Percentiles rank a stretch among this genome's conserved stretches.
Conservation (phyloP, 2,888 invertebrate genomes). For the Pemphredon lugubris region DNA sequence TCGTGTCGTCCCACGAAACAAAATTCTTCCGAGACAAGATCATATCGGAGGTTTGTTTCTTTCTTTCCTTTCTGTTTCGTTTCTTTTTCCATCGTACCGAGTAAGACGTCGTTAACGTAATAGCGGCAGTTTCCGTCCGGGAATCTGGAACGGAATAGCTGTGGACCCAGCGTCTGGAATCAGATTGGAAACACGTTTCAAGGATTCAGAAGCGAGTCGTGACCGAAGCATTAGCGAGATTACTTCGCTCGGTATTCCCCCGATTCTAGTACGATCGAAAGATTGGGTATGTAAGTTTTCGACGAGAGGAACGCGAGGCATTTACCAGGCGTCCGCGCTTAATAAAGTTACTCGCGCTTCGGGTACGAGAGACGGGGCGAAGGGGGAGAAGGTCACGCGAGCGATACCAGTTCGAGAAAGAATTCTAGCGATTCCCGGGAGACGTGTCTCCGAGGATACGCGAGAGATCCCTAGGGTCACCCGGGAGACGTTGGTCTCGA, state of each 20-base stretch:
- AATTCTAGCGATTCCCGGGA: conserved; percentile 4
- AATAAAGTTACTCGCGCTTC: too few relatives aligned
- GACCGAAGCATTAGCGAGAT: conserved; percentile 54
- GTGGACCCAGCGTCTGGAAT: conserved; percentile 36
- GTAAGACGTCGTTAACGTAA: conserved; percentile 48
- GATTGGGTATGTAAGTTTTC: neutral
- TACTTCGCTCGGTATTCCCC: conserved; percentile 29
- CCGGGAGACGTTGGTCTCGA: conserved; percentile 1
- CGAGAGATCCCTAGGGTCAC: neutral
- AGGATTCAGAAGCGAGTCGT: conserved; percentile 53
- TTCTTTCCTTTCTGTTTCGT: too few relatives aligned
- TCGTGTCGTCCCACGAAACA: conserved; percentile 4
- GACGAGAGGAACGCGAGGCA: neutral
- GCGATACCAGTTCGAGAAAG: neutral
- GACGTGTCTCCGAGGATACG: neutral
- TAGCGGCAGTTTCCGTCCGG: conserved; percentile 28
- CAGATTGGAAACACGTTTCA: conserved; percentile 49
- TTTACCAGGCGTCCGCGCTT: neutral
- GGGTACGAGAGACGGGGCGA: neutral
- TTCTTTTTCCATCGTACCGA: conserved; percentile 43
- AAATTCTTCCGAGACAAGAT: conserved; percentile 3
- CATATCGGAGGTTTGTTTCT: too few relatives aligned
- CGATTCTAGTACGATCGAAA: conserved; percentile 22
- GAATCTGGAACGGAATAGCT: conserved; percentile 38
- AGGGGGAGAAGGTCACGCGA: neutral